A percentile compares a stretch with the other conserved stretches of the same genome.
These are phyloP conservation scores for Stictocephala bisonia DNA, from an alignment of 2,888 invertebrate genomes.

Conservation along the genomic window DNA sequence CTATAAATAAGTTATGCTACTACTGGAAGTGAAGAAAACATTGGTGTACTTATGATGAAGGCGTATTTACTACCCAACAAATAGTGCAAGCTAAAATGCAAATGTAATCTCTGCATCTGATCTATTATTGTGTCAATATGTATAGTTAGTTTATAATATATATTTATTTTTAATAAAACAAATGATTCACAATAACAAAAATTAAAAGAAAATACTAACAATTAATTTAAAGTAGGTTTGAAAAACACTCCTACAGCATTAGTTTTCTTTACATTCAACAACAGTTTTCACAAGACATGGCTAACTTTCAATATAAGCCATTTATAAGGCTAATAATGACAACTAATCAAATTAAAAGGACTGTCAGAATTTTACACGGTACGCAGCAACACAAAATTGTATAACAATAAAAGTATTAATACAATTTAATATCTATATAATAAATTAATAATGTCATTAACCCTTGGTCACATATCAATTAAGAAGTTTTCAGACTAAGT, in stretches of 20 bases:
- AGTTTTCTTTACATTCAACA: too few species aligned
- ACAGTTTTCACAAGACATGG: too few species aligned
- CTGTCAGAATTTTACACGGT: too few species aligned
- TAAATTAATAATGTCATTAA: too few species aligned
- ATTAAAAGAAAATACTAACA: not conserved
- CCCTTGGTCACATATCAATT: too few species aligned
- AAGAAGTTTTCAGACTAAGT: not conserved
- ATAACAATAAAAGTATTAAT: constrained; percentile 2
- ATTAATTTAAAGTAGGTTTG: not conserved
- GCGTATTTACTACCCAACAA: constrained; percentile 7
- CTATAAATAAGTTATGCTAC: not conserved
- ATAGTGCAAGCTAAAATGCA: constrained; percentile 24
- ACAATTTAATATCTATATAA: too few species aligned
- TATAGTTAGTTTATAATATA: not conserved
- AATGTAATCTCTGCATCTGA: constrained; percentile 2
- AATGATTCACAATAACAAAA: not conserved
- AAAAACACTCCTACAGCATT: not conserved
- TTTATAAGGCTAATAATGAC: too few species aligned
- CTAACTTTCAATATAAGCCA: too few species aligned
- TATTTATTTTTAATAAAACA: not conserved
- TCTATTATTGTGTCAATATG: not conserved
- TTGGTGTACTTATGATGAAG: constrained; percentile 24
- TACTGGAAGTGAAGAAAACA: not conserved
- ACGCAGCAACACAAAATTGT: not conserved
- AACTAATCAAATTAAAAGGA: too few species aligned